Evolutionary conservation across 2,797 vertebrate genomes (phyloP).

Genomic region (Streptopelia turtur): DNA sequence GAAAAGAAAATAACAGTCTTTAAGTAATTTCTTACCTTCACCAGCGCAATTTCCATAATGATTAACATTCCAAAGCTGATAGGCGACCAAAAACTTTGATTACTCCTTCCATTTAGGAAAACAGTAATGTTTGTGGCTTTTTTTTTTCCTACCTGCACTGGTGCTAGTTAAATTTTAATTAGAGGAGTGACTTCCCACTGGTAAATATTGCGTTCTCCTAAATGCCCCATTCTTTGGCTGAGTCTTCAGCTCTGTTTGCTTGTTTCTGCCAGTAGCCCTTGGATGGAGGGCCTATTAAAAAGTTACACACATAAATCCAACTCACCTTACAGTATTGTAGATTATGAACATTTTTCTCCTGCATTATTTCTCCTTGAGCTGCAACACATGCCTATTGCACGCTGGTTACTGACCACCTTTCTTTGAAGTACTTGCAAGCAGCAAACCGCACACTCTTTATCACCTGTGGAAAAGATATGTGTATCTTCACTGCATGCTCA

Average conservation of each 20-base stretch:
- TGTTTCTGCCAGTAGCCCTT: not conserved
- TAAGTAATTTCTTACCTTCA: slow-evolving; percentile 25
- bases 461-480: not conserved
- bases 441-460: not conserved
- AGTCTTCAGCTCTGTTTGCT: not conserved
- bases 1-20: not conserved
- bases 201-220: not conserved
- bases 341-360: not conserved
- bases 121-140: not conserved
- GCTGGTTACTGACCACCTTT: not conserved
- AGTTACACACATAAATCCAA: not conserved
- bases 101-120: slow-evolving; percentile 1
- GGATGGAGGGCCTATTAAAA: not conserved
- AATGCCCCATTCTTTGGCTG: not conserved
- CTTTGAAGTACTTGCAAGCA: not conserved
- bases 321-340: not conserved
- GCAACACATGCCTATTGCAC: rapidly evolving
- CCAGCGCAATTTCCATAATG: not conserved
- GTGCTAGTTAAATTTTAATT: slow-evolving; percentile 4
- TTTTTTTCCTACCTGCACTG: not conserved
- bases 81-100: not conserved
- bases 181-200: not conserved
- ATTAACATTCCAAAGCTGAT: not conserved
- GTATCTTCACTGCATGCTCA: not conserved
- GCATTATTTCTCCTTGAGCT: not conserved